Evolutionary conservation across 2,797 vertebrate species (phyloP).

Genomic region (Enoplosus armatus): DNA sequence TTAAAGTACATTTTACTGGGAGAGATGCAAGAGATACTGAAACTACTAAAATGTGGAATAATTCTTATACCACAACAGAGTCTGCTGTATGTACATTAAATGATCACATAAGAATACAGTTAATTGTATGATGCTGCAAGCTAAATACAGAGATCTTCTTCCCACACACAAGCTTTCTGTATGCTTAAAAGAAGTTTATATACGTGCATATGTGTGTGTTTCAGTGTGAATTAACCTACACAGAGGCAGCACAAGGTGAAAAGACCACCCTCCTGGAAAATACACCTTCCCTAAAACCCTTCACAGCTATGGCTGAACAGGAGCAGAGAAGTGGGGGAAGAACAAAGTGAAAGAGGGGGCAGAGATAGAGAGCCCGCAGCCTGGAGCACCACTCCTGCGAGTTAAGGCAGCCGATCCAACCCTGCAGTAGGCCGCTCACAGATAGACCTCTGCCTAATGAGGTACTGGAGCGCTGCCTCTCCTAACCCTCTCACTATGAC

Average conservation of each 20-base stretch:
- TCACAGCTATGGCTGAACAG: constrained; percentile 42
- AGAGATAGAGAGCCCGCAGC: constrained; percentile 51
- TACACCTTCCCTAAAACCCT: constrained; percentile 51
- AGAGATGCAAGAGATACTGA: background rate
- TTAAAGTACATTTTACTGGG: constrained; percentile 5
- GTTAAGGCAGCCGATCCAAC: constrained; percentile 62
- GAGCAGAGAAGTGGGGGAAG: constrained; percentile 50
- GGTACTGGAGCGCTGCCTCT: constrained; percentile 65
- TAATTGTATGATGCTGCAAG: background rate
- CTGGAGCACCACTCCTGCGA: constrained; percentile 68
- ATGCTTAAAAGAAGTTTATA: too few relatives aligned
- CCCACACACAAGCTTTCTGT: constrained; percentile 6
- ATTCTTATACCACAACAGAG: background rate
- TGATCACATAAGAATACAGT: background rate
- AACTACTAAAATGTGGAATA: background rate
- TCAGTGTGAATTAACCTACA: constrained; percentile 25
- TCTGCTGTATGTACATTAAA: background rate
- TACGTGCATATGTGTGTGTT: background rate
- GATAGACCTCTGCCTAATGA: constrained; percentile 77
- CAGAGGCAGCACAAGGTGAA: constrained; percentile 31
- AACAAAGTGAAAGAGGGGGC: constrained; percentile 60
- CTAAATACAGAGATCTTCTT: background rate
- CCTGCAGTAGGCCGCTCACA: constrained; percentile 60
- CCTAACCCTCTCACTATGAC: constrained; percentile 61
- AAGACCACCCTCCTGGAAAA: constrained; percentile 59